Base-by-base conservation (phyloP, 2,797 vertebrate species). In the Rhadinocentrus ornatus region DNA sequence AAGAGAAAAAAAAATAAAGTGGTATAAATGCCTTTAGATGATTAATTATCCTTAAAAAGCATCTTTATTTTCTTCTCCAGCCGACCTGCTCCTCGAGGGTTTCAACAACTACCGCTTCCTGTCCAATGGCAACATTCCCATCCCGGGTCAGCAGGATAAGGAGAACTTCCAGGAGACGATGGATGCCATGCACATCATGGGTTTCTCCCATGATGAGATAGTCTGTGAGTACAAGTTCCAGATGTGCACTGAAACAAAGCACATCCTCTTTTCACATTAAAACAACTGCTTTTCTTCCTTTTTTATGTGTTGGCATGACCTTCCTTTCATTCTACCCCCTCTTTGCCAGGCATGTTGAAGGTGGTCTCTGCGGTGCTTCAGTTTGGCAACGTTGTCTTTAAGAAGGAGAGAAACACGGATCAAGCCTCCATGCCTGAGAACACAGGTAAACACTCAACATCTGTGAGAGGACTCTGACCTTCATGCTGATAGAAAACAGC, bases 111-210 rank as follows among this genome's bases (percentile, higher is more conserved):
- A 99, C 92, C 95, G 97, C 63, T 99, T 99, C 93, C 91, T 99
- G 74, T 98, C 97, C 35, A 99, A 99, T 12, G 98, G 98, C 55
- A 97, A 99, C 87, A 93, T 99, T 82, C 95, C 97, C 69, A 98
- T 99, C 79, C 98, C 98, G 12, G 98, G 98, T n/a, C 98, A 99
- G 50, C 97, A 99, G 82, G 98, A 99, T 94, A 99, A 99, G 76
- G 97, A 99, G 29, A 99, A 99, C 84, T 99, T 99, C 68, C 97
- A 99, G 91, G 98, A 99, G 89, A 99, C 98, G 0, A 96, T 99
- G 96, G 98, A 99, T 72, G 97, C 98, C 46, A 99, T 99, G 98
- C 95, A 97, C 75, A 99, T 99, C 79, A 99, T 99, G 98, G 97
- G 97, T 70, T 99, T 99, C 91, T 93, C 95, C 12, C 97, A 99